Base-by-base conservation (phyloP, 2,888 invertebrate species). In the Hirtodrosophila confusa region DNA sequence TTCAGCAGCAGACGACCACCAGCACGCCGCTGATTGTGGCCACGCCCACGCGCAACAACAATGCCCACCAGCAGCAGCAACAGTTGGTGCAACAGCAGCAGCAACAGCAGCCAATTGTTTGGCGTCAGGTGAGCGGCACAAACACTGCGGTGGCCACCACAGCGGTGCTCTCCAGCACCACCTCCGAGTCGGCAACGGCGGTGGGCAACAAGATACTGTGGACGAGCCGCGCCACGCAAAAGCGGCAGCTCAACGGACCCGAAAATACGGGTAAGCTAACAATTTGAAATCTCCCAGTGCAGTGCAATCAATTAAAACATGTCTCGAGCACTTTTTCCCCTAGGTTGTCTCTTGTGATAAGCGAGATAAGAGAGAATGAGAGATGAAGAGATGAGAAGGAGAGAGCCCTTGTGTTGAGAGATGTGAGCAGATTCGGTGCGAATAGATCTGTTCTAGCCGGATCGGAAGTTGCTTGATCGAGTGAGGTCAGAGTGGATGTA, bases 221-320 rank as follows among this genome's bases (percentile, higher is more conserved):
- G 90, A 80, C 91, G 41, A 89, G 89, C 70, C 80, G 91, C 10
- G 72, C 89, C 8, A 79, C 83, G 3, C 89, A 83, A 35, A 89
- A 89, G 61, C 88, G 91, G 36, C 91, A 91, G 65, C 76, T 90
- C 0, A 92, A 92, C 69, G 91, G 91, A 45, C 91, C 91, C 11
- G 89, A 91, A 48, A 89, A 89, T 67, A 87, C 82, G 73, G 89
- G 89, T 90, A 50, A 76, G 73, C 49, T 9, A 9, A 5, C 10
- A n/a, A n/a, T 5, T 33, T 29, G 27, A 0, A 27, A 27, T 27
- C 27, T 27, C 2, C 10, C 31, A 10, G 12, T 10, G 9, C 11
- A 36, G 8, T 31, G 24, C 17, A 49, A 27, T 5, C 9, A 31
- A 12, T 51, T 36, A 0, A 33, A 48, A 53, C 41, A 23, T 8